phyloP scores from a whole-genome alignment of 2,797 vertebrate genomes.

The Heliangelus exortis region DNA sequence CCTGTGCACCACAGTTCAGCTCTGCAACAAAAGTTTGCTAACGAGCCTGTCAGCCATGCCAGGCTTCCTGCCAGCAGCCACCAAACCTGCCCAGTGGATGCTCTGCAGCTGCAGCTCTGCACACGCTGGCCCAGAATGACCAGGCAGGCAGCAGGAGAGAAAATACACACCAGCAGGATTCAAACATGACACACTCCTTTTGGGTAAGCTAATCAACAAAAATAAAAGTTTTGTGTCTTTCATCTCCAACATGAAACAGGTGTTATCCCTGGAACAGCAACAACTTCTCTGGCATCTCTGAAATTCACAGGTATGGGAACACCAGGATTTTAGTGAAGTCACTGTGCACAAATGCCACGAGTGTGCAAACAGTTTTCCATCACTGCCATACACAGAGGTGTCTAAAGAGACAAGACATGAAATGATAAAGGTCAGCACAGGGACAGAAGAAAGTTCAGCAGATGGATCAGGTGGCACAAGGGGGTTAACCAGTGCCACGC shows the following conservation, averaged over 20 bases:
- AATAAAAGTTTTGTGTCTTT: not conserved
- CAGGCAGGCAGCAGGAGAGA: not conserved
- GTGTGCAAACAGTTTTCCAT: not conserved
- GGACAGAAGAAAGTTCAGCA: not conserved
- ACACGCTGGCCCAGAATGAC: fast-evolving
- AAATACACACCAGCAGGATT: not conserved
- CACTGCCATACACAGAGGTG: not conserved
- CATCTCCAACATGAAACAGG: not conserved
- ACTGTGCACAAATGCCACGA: not conserved
- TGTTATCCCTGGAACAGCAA: not conserved
- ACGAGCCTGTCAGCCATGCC: not conserved
- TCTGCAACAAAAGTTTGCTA: not conserved
- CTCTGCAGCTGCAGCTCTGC: not conserved
- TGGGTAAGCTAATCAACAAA: not conserved
- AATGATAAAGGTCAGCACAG: fast-evolving
- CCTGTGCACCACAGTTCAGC: not conserved
- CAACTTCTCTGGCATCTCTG: not conserved
- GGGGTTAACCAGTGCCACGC: not conserved
- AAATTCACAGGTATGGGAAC: not conserved
- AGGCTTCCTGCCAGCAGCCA: not conserved
- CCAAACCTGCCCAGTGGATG: fast-evolving
- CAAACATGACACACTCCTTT: not conserved
- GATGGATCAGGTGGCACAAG: fast-evolving
- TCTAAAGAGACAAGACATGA: not conserved
- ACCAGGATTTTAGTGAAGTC: not conserved